A percentile compares a stretch with the other conserved stretches of the same genome.
phyloP scores from a whole-genome alignment of 2,888 invertebrate genomes.

The Eupeodes luniger region DNA sequence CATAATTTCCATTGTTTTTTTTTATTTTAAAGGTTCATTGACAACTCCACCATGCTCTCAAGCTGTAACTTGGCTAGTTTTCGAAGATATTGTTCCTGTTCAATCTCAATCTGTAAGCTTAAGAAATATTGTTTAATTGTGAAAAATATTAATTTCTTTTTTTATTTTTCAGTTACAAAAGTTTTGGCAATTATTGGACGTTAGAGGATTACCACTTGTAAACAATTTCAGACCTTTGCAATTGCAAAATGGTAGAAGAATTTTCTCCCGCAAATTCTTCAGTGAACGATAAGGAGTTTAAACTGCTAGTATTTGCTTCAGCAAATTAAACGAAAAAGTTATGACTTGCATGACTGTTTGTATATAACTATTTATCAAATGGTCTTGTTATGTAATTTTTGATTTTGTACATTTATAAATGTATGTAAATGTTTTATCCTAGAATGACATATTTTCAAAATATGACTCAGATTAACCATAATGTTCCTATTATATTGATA shows the following conservation, averaged over 20 bases:
- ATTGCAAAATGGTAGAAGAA: slow-evolving; percentile 57
- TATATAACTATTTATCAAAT: no score
- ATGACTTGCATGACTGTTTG: not conserved
- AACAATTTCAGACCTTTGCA: slow-evolving; percentile 77
- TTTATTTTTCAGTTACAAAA: slow-evolving; percentile 62
- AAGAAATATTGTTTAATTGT: not conserved
- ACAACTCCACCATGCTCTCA: slow-evolving; percentile 91
- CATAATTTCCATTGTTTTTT: not conserved
- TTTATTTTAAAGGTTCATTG: slow-evolving; percentile 86
- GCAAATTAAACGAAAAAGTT: not conserved
- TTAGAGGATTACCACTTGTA: slow-evolving; percentile 50
- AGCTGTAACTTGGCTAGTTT: slow-evolving; percentile 89
- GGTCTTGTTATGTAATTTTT: no score
- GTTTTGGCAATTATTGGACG: slow-evolving; percentile 76
- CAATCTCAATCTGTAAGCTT: slow-evolving; percentile 49
- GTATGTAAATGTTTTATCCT: no score
- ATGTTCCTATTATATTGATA: no score
- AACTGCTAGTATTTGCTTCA: no score
- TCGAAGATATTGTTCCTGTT: slow-evolving; percentile 79
- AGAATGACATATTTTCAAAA: no score
- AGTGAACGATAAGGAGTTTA: not conserved
- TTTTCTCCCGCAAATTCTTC: slow-evolving; percentile 52
- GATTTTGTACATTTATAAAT: no score
- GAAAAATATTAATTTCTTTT: not conserved
- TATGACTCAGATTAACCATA: no score